Evolutionary conservation across 2,113 vertebrate genomes (phyloP).

Genomic region (Antechinus flavipes): DNA sequence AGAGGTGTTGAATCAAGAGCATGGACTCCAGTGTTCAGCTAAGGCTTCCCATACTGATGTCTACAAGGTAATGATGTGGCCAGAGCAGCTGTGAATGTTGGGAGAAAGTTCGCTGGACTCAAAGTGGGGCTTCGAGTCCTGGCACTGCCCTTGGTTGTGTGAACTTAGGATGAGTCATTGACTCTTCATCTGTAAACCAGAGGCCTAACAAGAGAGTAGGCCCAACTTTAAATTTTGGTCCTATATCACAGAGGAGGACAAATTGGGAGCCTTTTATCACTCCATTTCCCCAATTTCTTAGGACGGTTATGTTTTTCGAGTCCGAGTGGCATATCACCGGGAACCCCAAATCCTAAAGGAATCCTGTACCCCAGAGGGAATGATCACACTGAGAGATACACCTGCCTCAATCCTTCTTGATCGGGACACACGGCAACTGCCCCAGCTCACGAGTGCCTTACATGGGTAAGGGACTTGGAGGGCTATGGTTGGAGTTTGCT

Average conservation of each 20-base stretch:
- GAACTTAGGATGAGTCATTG: background rate
- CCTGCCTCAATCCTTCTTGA: slow-evolving; percentile 91
- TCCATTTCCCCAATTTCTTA: slow-evolving; percentile 61
- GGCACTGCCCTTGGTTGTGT: background rate
- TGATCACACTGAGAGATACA: slow-evolving; percentile 91
- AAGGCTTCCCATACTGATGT: slow-evolving; percentile 90
- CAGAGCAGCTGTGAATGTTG: background rate
- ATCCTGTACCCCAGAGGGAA: slow-evolving; percentile 87
- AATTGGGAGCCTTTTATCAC: background rate
- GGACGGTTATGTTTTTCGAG: slow-evolving; percentile 94
- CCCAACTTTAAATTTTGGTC: background rate
- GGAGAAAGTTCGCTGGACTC: no score
- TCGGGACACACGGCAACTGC: slow-evolving; percentile 88
- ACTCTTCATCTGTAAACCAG: background rate
- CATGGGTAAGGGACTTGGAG: slow-evolving; percentile 88
- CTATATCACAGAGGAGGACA: no score
- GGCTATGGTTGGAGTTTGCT: rapidly evolving
- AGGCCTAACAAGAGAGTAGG: background rate
- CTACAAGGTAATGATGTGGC: slow-evolving; percentile 83
- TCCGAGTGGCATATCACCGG: slow-evolving; percentile 94
- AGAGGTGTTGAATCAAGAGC: slow-evolving; percentile 88
- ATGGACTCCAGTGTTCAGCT: slow-evolving; percentile 88
- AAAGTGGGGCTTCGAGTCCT: background rate
- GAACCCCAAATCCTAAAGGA: slow-evolving; percentile 94
- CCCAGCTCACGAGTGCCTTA: slow-evolving; percentile 93